A percentile compares a stretch with the other conserved stretches of the same genome.
phyloP scores from a whole-genome alignment of 2,888 invertebrate genomes.

The Andrena bucephala region DNA sequence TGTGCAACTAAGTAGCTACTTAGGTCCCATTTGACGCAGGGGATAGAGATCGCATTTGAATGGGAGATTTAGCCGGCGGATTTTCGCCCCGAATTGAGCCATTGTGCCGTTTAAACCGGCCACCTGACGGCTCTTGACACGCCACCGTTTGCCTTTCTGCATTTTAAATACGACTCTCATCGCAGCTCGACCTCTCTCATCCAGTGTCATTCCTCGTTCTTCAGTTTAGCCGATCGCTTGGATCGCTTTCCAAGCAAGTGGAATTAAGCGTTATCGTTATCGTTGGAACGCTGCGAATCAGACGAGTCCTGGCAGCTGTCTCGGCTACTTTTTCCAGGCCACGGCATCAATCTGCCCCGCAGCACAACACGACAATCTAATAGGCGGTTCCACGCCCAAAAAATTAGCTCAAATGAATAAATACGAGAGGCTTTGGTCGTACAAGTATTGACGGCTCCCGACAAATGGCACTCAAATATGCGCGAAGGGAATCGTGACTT shows the following conservation, averaged over 20 bases:
- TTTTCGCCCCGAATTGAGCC: constrained; percentile 82
- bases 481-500: no score
- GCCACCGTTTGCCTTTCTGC: constrained; percentile 76
- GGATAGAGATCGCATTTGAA: constrained; percentile 82
- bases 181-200: constrained; percentile 18
- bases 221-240: neutral
- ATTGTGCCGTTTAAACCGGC: constrained; percentile 80
- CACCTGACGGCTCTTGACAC: constrained; percentile 81
- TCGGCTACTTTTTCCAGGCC: constrained; percentile 76
- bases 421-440: constrained; percentile 55
- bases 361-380: constrained; percentile 75
- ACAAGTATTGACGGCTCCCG: constrained; percentile 64
- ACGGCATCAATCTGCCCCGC: constrained; percentile 78
- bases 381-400: constrained; percentile 74
- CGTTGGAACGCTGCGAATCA: neutral
- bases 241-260: neutral
- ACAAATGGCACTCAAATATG: accelerated
- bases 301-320: constrained; percentile 55
- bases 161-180: constrained; percentile 66
- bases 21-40: constrained; percentile 80
- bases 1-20: constrained; percentile 85
- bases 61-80: constrained; percentile 82
- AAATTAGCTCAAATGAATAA: constrained; percentile 78
- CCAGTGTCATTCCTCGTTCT: neutral
- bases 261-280: neutral